phyloP scores from a whole-genome alignment of 2,113 vertebrate genomes.

The Dissostichus mawsoni region DNA sequence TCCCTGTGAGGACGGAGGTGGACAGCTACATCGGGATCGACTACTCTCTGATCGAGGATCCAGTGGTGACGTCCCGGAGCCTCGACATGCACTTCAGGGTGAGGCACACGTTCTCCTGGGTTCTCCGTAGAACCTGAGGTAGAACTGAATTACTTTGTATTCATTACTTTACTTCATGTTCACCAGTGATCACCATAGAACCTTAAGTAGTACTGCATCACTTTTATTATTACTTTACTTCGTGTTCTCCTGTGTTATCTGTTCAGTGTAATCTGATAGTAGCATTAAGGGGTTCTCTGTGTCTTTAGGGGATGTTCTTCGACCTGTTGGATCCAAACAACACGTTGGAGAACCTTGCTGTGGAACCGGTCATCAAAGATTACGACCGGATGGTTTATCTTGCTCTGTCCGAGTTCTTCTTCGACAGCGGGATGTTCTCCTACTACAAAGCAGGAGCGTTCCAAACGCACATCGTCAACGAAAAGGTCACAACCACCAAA shows the following conservation, averaged over 20 bases:
- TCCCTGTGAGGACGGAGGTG: conserved; percentile 91
- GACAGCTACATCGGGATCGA: conserved; percentile 91
- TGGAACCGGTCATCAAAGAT: conserved; percentile 87
- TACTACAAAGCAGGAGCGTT: conserved; percentile 90
- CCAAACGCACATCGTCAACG: conserved; percentile 85
- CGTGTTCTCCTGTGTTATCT: too few species aligned
- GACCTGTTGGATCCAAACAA: conserved; percentile 77
- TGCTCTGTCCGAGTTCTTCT: conserved; percentile 95
- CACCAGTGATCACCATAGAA: too few species aligned
- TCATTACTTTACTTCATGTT: too few species aligned
- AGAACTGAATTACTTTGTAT: too few species aligned
- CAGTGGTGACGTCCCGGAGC: conserved; percentile 81
- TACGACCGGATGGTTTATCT: conserved; percentile 94
- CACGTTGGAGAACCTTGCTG: conserved; percentile 84
- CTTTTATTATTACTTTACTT: too few species aligned
- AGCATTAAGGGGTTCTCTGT: neutral
- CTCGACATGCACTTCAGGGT: conserved; percentile 96
- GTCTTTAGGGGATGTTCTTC: conserved; percentile 92
- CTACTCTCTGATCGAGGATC: conserved; percentile 93
- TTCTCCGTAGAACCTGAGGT: too few species aligned
- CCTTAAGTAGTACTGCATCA: too few species aligned
- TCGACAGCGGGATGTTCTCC: conserved; percentile 91
- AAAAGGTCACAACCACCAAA: conserved; percentile 81
- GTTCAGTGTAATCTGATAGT: too few species aligned
- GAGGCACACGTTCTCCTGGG: conserved; percentile 32